Percentiles rank a stretch among this genome's conserved stretches.
phyloP scores from a whole-genome alignment of 2,888 invertebrate species.

The Chloroclysta siterata region DNA sequence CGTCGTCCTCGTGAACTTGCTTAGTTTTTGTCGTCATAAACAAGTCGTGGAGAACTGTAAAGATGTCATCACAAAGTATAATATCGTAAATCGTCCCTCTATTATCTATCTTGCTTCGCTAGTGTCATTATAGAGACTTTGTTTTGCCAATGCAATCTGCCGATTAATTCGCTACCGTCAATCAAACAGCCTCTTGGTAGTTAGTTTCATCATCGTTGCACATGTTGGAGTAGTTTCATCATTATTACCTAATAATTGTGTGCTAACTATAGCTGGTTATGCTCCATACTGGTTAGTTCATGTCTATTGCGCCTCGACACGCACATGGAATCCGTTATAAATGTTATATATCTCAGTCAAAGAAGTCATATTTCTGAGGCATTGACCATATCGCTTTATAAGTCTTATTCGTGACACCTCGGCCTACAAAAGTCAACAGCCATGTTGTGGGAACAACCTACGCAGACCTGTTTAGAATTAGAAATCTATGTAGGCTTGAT shows the following conservation, averaged over 20 bases:
- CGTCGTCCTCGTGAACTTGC: slow-evolving; percentile 45
- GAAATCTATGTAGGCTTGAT: slow-evolving; percentile 63
- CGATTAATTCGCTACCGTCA: slow-evolving; percentile 35
- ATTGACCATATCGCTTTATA: slow-evolving; percentile 23
- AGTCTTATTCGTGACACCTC: slow-evolving; percentile 24
- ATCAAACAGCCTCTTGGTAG: slow-evolving; percentile 33
- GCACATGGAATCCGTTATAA: slow-evolving; percentile 34
- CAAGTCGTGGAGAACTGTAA: slow-evolving; percentile 51
- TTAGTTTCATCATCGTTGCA: slow-evolving; percentile 33
- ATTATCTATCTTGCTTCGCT: slow-evolving; percentile 19
- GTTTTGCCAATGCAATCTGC: slow-evolving; percentile 40
- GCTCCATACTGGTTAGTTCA: slow-evolving; percentile 36
- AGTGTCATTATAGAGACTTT: slow-evolving; percentile 42
- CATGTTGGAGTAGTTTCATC: slow-evolving; percentile 32
- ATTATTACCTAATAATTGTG: slow-evolving; percentile 41
- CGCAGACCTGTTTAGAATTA: slow-evolving; percentile 50
- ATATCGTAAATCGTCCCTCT: slow-evolving; percentile 41
- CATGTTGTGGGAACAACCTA: slow-evolving; percentile 31
- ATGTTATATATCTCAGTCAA: neutral
- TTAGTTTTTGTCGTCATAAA: slow-evolving; percentile 60
- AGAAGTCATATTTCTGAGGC: slow-evolving; percentile 11
- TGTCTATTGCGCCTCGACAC: slow-evolving; percentile 38
- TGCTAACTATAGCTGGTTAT: slow-evolving; percentile 41
- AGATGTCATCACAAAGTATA: slow-evolving; percentile 52
- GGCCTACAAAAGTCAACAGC: slow-evolving; percentile 33